Evolutionary conservation across 2,113 vertebrate species (phyloP).

Genomic region (Rhinoptilus africanus): DNA sequence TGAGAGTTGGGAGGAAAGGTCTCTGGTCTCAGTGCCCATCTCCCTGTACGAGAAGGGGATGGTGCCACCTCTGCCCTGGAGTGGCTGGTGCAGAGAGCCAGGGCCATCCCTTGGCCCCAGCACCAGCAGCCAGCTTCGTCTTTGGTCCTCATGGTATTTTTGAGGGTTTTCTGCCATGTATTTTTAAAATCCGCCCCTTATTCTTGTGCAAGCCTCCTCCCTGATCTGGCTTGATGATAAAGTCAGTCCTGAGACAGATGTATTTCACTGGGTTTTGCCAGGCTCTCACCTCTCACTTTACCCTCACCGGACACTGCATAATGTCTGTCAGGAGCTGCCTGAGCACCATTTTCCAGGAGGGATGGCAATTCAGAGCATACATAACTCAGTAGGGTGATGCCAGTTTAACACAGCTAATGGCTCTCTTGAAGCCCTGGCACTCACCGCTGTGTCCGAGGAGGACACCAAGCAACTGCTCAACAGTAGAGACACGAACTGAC

Average conservation of each 20-base stretch:
- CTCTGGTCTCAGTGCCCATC: background rate
- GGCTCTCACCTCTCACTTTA: background rate
- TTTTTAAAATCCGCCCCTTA: background rate
- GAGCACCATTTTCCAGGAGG: background rate
- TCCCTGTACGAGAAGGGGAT: background rate
- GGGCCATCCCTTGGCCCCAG: background rate
- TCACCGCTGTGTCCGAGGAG: rapidly evolving
- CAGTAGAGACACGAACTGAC: background rate
- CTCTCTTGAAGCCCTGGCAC: background rate
- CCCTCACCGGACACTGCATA: background rate
- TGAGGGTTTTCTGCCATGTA: background rate
- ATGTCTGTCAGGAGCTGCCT: background rate
- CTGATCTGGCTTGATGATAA: background rate
- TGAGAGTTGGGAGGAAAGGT: background rate
- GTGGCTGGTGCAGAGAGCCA: background rate
- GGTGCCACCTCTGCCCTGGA: background rate
- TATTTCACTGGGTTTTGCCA: background rate
- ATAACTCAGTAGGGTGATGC: background rate
- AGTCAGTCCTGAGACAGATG: background rate
- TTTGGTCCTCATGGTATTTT: background rate
- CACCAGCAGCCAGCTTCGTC: background rate
- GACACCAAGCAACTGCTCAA: background rate
- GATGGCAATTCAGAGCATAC: background rate
- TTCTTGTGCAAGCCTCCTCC: background rate
- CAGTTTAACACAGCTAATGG: background rate